A percentile compares a stretch with the other conserved stretches of the same genome.
Evolutionary conservation across 2,113 vertebrate genomes (phyloP).

Genomic region (Ahaetulla prasina): DNA sequence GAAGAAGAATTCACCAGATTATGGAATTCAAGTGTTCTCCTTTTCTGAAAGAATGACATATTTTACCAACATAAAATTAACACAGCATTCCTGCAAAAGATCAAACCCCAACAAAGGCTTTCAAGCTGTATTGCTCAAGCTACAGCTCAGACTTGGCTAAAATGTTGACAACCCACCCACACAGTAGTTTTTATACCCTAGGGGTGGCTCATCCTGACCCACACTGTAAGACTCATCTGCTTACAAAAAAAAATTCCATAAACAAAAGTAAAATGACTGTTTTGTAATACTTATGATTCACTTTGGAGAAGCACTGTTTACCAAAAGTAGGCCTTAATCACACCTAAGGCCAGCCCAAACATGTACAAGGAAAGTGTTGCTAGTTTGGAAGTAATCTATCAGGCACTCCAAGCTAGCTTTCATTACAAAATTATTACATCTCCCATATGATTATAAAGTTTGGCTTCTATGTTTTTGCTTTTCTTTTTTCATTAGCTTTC

Average conservation of each 20-base stretch:
- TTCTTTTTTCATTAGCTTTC: background rate
- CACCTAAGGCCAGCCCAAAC: constrained; percentile 5
- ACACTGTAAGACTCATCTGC: background rate
- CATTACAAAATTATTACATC: background rate
- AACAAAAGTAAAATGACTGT: background rate
- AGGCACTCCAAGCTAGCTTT: constrained; percentile 4
- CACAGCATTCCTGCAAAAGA: background rate
- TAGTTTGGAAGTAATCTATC: background rate
- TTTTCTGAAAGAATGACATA: background rate
- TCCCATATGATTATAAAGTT: constrained; percentile 10
- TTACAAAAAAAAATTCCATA: background rate
- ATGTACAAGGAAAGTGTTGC: background rate
- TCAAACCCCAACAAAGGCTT: background rate
- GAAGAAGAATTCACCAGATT: background rate
- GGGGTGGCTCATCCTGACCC: background rate
- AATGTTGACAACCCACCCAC: constrained; percentile 8
- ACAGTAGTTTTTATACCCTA: background rate
- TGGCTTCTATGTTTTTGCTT: constrained; percentile 2
- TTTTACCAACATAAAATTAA: background rate
- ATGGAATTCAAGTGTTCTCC: background rate
- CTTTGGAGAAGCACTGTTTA: background rate
- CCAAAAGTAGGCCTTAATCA: background rate
- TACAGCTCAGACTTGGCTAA: constrained; percentile 1
- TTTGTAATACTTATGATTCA: background rate
- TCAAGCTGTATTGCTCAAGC: background rate